These are phyloP conservation scores for Leptodirus hochenwartii DNA, from an alignment of 2,888 invertebrate species.

Conservation along the genomic window DNA sequence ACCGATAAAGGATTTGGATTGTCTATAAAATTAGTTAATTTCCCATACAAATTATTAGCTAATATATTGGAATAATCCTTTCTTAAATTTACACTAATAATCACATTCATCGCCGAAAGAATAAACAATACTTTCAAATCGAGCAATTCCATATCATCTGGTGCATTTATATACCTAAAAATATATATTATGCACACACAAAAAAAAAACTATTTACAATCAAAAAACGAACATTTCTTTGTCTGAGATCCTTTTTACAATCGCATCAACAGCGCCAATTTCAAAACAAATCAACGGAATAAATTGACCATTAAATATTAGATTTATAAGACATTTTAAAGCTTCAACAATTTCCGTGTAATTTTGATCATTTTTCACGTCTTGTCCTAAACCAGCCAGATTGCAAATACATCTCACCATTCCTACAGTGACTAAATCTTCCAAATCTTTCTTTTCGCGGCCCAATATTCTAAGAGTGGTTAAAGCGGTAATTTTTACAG, in stretches of 20 bases:
- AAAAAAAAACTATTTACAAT: background rate
- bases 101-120: constrained; percentile 62
- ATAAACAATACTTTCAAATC: constrained; percentile 81
- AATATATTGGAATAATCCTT: no score
- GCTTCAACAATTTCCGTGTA: constrained; percentile 54
- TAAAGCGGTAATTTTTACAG: background rate
- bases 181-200: constrained; percentile 3
- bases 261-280: constrained; percentile 48
- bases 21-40: no score
- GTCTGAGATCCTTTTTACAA: constrained; percentile 39
- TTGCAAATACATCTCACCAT: constrained; percentile 49
- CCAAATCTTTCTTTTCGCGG: constrained; percentile 58
- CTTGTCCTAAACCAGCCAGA: constrained; percentile 38
- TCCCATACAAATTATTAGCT: no score
- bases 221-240: constrained; percentile 9
- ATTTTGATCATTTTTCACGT: constrained; percentile 25
- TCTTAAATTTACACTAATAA: constrained; percentile 44
- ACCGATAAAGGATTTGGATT: no score
- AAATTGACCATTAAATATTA: constrained; percentile 56
- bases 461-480: constrained; percentile 29
- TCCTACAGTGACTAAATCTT: constrained; percentile 45
- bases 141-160: constrained; percentile 60
- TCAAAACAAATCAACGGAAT: constrained; percentile 40
- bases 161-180: constrained; percentile 35
- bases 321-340: constrained; percentile 75